These are phyloP conservation scores for Triplophysa siluroides DNA, from an alignment of 2,113 vertebrate species.

Conservation along the genomic window DNA sequence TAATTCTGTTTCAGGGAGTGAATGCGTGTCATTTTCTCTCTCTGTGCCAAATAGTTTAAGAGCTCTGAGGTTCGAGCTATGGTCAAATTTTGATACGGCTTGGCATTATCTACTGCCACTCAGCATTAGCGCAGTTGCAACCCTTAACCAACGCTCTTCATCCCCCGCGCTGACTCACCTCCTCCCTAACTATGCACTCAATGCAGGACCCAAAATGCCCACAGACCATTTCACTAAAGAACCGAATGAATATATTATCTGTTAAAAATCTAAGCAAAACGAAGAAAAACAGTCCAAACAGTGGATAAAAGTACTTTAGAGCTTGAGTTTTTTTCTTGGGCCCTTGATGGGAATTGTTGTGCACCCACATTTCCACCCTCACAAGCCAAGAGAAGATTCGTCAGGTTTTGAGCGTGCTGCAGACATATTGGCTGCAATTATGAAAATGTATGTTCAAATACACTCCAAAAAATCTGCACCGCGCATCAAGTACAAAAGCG, in stretches of 20 bases:
- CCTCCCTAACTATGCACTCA: slow-evolving; percentile 49
- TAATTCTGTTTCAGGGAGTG: slow-evolving; percentile 3
- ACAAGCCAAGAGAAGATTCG: neutral
- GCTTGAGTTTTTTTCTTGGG: neutral
- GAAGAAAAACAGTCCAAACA: slow-evolving; percentile 5
- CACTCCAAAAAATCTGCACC: slow-evolving; percentile 46
- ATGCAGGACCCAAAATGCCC: slow-evolving; percentile 43
- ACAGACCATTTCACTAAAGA: slow-evolving; percentile 27
- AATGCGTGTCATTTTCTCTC: slow-evolving; percentile 40
- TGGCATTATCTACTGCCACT: slow-evolving; percentile 82
- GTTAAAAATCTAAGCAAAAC: slow-evolving; percentile 6
- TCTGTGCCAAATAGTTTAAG: slow-evolving; percentile 41
- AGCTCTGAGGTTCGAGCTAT: slow-evolving; percentile 55
- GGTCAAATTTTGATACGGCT: slow-evolving; percentile 78
- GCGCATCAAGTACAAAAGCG: slow-evolving; percentile 45
- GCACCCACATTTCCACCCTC: neutral
- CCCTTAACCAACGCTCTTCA: slow-evolving; percentile 68
- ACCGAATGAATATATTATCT: slow-evolving; percentile 25
- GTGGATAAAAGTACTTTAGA: neutral
- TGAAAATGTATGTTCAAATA: slow-evolving; percentile 56
- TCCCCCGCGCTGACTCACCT: slow-evolving; percentile 60
- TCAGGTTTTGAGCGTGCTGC: slow-evolving; percentile 41
- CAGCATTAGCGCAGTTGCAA: slow-evolving; percentile 76
- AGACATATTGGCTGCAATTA: slow-evolving; percentile 65
- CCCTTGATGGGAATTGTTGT: neutral